Percentiles rank a stretch among this genome's conserved stretches.
phyloP scores from a whole-genome alignment of 2,888 invertebrate genomes.

The Protodeltote pygarga region DNA sequence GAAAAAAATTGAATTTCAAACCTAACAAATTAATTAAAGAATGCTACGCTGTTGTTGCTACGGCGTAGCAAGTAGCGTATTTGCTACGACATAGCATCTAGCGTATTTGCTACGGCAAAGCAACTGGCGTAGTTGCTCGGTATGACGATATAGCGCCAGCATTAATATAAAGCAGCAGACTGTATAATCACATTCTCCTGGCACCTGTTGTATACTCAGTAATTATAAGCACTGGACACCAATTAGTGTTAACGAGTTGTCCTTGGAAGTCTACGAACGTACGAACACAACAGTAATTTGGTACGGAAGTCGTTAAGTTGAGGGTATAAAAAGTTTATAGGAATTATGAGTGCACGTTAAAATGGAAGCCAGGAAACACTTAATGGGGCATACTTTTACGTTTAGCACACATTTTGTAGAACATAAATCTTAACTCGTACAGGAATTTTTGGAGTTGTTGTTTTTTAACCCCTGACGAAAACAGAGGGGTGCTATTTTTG shows the following conservation, averaged over 20 bases:
- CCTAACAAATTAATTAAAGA: background rate
- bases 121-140: too few species aligned
- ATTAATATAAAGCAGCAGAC: background rate
- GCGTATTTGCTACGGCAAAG: slow-evolving; percentile 1
- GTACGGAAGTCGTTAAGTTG: slow-evolving; percentile 26
- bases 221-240: too few species aligned
- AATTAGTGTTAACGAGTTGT: slow-evolving; percentile 11
- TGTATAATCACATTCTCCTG: slow-evolving; percentile 12
- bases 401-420: too few species aligned
- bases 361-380: too few species aligned
- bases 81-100: slow-evolving; percentile 19
- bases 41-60: slow-evolving; percentile 28
- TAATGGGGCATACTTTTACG: slow-evolving; percentile 33
- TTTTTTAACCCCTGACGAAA: too few species aligned
- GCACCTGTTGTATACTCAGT: slow-evolving; percentile 8
- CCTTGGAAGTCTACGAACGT: slow-evolving; percentile 1
- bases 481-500: too few species aligned
- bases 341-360: too few species aligned
- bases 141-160: background rate
- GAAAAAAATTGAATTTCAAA: background rate
- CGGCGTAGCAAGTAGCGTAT: too few species aligned
- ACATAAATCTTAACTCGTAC: too few species aligned
- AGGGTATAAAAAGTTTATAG: background rate
- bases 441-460: too few species aligned
- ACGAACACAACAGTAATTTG: background rate